Evolutionary conservation across 2,888 invertebrate species (phyloP).

Genomic region (Caenorhabditis sulstoni): DNA sequence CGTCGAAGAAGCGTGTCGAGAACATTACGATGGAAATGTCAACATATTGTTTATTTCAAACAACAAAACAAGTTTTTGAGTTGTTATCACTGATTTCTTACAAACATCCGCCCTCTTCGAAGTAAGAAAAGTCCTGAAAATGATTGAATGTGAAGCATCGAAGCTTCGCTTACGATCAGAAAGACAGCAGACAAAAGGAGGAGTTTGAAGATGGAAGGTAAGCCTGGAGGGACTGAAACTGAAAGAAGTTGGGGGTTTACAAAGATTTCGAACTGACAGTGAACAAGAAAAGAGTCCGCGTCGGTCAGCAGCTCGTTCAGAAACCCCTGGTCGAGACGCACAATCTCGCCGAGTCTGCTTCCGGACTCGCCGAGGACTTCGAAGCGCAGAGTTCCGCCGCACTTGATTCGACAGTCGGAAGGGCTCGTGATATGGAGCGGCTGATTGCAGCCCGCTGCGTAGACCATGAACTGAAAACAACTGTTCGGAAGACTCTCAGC

Average conservation of each 20-base stretch:
- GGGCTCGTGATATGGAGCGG: not conserved
- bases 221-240: not conserved
- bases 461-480: not conserved
- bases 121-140: conserved; percentile 1
- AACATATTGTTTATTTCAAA: not conserved
- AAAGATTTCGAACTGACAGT: not conserved
- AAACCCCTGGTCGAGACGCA: not conserved
- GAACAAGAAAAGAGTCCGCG: not conserved
- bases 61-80: not conserved
- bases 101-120: not conserved
- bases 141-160: not conserved
- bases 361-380: not conserved
- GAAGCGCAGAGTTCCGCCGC: not conserved
- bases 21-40: no score
- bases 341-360: not conserved
- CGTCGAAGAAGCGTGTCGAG: no score
- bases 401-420: not conserved
- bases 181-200: not conserved
- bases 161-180: not conserved
- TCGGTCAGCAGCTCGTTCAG: not conserved
- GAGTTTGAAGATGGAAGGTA: not conserved
- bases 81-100: not conserved
- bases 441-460: not conserved
- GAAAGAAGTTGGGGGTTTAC: not conserved
- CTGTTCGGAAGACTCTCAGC: not conserved